Conservation (phyloP, 2,113 vertebrate genomes). For the Neopipo cinnamomea region DNA sequence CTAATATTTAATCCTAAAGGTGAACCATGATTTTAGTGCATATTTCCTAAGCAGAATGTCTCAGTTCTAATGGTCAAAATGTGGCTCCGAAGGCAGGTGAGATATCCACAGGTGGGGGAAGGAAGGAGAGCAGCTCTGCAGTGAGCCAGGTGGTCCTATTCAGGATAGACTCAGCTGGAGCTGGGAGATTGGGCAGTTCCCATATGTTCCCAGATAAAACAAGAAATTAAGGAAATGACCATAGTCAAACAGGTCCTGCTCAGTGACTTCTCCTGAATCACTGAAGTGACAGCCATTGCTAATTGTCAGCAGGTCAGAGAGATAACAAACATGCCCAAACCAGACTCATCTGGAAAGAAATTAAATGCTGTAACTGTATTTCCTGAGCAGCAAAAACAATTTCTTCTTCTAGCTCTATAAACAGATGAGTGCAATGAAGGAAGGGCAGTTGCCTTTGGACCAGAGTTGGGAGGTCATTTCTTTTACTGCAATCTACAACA, state of each 20-base stretch:
- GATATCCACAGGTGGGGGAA: neutral
- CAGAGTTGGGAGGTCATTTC: neutral
- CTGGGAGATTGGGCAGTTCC: neutral
- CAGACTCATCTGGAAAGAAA: neutral
- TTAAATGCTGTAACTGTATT: neutral
- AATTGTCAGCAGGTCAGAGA: neutral
- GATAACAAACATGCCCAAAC: rapidly evolving
- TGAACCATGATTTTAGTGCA: neutral
- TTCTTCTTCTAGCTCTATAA: neutral
- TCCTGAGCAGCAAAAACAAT: neutral
- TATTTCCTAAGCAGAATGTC: neutral
- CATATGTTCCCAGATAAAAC: neutral
- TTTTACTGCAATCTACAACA: neutral
- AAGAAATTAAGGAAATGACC: neutral
- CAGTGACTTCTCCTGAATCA: neutral
- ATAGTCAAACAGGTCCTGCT: neutral
- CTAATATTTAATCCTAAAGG: neutral
- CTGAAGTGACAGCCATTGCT: neutral
- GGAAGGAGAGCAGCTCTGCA: neutral
- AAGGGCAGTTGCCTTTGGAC: neutral
- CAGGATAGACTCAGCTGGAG: neutral
- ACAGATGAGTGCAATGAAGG: neutral
- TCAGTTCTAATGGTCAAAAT: neutral
- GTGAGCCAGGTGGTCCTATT: rapidly evolving
- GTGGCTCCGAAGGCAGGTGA: neutral